Base-by-base conservation (phyloP, 23 tunicate species). In the Halocynthia aurantium region DNA sequence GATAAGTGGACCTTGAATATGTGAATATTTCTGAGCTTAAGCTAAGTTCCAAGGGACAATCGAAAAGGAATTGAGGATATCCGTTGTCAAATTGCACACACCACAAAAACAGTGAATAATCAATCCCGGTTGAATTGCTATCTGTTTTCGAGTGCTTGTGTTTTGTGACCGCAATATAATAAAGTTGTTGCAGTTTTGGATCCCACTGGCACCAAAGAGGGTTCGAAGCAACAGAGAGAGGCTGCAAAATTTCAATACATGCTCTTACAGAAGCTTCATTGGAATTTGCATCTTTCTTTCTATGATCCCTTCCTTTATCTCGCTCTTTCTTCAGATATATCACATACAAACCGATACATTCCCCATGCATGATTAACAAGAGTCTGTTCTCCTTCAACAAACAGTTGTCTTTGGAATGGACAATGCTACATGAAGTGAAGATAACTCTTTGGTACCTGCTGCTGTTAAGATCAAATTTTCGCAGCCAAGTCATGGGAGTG, bases 151-250 rank as follows among this genome's bases (percentile, higher is more conserved):
- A 5, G 22, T 15, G 22, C 18, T 64, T 20, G 50, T 49, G 18
- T n/a, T 74, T 74, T 12, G 56, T 51, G 8, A 52, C 64, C 15
- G 6, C 72, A 22, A 89, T 11, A 69, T 80, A 89, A 57, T 79
- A 89, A 31, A 89, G 70, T 51, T 82, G 77, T 57, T 89, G 96
- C 7, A 52, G 62, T 6, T 31, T 7, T 52, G 81, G 51, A 69
- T 89, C 80, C 96, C 96, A 89, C 60, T 89, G 96, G 22, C 81
- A 63, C 96, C 96, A 89, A 10, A 84, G 40, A 7, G 66, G 77
- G 62, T 81, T 81, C 8, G 78, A 57, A 7, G 69, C 83, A 6
- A 87, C 8, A 13, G 56, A 22, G 8, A 74, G 5, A 20, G 70
- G 49, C 19, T 65, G 70, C 10, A 65, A 20, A 40, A 20, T 6